phyloP scores from a whole-genome alignment of 35 echinoderm and acorn worm species.

The Ophiothrix spiculata region DNA sequence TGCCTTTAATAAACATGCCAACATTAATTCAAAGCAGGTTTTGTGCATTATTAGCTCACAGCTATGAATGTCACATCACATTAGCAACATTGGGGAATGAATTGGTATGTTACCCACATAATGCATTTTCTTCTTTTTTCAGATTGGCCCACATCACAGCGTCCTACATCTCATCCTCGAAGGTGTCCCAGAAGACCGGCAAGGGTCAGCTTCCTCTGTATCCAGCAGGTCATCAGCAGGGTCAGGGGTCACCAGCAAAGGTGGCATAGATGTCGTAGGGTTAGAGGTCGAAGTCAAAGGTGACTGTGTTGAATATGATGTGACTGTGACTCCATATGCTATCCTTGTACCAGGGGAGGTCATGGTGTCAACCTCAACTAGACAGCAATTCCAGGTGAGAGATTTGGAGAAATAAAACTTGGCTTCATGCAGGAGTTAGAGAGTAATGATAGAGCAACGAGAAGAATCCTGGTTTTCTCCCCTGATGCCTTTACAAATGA shows the following conservation, averaged over 20 bases:
- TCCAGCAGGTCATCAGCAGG: not conserved
- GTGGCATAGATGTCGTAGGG: conserved; percentile 28
- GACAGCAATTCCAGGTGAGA: conserved; percentile 78
- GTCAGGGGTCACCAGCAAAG: not conserved
- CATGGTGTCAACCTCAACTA: conserved; percentile 73
- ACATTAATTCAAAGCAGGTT: too few relatives aligned
- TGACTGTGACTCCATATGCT: conserved; percentile 78
- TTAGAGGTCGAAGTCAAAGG: conserved; percentile 88
- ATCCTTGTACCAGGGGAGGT: conserved; percentile 77
- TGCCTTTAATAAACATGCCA: too few relatives aligned
- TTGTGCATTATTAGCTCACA: too few relatives aligned
- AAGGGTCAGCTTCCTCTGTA: conserved; percentile 4
- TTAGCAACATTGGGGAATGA: too few relatives aligned
- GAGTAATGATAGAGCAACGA: not conserved
- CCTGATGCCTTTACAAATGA: too few relatives aligned
- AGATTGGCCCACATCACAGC: conserved; percentile 76
- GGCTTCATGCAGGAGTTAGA: not conserved
- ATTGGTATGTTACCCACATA: not conserved
- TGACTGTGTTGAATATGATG: conserved; percentile 69
- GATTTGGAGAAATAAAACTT: too few relatives aligned
- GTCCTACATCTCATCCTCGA: conserved; percentile 80
- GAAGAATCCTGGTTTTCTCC: too few relatives aligned
- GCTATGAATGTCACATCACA: too few relatives aligned
- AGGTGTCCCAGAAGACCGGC: conserved; percentile 63
- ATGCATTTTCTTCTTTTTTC: not conserved